A percentile compares a stretch with the other conserved stretches of the same genome.
phyloP scores from a whole-genome alignment of 1,140 invertebrate genomes.

The Neodiprion pinetum region DNA sequence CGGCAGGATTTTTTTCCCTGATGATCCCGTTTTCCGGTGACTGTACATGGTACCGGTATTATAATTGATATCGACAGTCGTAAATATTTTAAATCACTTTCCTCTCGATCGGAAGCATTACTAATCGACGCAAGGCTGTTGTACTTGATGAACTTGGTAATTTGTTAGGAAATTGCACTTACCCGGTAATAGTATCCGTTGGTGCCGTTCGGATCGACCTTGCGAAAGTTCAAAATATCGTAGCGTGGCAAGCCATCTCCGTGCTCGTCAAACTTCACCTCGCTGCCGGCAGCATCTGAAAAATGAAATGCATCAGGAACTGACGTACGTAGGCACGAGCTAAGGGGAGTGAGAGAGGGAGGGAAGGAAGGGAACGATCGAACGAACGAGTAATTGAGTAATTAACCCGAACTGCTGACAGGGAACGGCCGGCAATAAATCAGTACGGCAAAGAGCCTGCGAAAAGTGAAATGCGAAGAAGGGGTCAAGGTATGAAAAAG shows the following conservation, averaged over 20 bases:
- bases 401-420: slow-evolving; percentile 9
- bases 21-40: no score
- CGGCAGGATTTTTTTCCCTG: no score
- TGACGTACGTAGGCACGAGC: background rate
- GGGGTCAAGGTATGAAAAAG: no score
- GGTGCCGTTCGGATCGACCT: slow-evolving; percentile 58
- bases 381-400: slow-evolving; percentile 12
- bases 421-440: background rate
- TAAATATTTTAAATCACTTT: no score
- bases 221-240: slow-evolving; percentile 69
- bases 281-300: slow-evolving; percentile 70
- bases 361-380: background rate
- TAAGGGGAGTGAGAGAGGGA: background rate
- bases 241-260: slow-evolving; percentile 74
- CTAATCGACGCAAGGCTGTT: no score
- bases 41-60: no score
- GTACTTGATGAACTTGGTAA: no score
- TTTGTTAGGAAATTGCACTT: slow-evolving; percentile 35
- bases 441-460: background rate
- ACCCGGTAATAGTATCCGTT: slow-evolving; percentile 69
- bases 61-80: no score
- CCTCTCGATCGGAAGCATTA: no score
- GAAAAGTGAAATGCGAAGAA: no score
- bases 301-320: slow-evolving; percentile 24
- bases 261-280: slow-evolving; percentile 71